Conservation (phyloP, 2,113 vertebrate genomes). For the Bungarus multicinctus region DNA sequence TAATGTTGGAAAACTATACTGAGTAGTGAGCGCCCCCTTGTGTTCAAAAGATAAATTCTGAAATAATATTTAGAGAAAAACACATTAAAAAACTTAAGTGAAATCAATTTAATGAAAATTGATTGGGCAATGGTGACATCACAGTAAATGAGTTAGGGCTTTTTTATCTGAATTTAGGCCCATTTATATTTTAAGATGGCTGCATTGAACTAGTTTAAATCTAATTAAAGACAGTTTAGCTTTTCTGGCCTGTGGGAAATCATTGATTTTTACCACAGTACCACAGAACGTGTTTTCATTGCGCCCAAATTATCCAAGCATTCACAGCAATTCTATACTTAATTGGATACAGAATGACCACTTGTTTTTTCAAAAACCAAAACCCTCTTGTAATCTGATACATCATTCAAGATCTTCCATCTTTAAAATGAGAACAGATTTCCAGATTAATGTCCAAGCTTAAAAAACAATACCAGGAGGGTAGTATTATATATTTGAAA, state of each 20-base stretch:
- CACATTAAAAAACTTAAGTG: neutral
- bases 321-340: neutral
- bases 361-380: neutral
- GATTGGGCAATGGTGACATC: neutral
- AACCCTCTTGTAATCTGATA: neutral
- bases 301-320: neutral
- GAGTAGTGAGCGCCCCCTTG: constrained; percentile 49
- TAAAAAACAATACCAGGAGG: neutral
- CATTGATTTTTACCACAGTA: neutral
- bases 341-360: neutral
- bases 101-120: neutral
- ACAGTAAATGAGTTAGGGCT: neutral
- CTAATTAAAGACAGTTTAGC: neutral
- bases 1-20: neutral
- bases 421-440: neutral
- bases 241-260: neutral
- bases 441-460: neutral
- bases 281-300: neutral
- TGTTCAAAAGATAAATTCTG: constrained; percentile 49
- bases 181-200: neutral
- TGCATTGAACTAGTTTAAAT: neutral
- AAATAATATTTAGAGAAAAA: neutral
- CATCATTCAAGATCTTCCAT: neutral
- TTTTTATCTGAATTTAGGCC: neutral
- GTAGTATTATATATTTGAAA: neutral